Evolutionary conservation across 1,140 invertebrate genomes (phyloP).

Genomic region (Drosophila persimilis): DNA sequence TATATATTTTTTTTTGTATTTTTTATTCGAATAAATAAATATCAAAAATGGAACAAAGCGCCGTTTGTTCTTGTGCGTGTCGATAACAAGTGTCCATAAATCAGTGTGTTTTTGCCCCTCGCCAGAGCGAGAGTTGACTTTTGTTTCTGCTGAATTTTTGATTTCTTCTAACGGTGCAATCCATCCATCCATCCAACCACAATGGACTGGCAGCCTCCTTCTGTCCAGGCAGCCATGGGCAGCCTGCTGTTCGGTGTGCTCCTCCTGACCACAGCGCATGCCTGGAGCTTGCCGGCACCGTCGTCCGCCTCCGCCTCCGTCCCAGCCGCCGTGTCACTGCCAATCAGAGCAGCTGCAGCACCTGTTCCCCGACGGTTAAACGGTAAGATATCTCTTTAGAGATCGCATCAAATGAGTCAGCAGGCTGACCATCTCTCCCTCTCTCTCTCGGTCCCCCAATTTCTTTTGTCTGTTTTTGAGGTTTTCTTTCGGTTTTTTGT

Average conservation of each 20-base stretch:
- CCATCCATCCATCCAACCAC: conserved; percentile 1
- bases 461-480: conserved; percentile 27
- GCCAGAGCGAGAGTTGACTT: conserved; percentile 28
- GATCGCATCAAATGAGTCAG: conserved; percentile 1
- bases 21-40: conserved; percentile 6
- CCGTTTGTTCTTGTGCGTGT: conserved; percentile 68
- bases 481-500: conserved; percentile 3
- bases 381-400: conserved; percentile 58
- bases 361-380: conserved; percentile 58
- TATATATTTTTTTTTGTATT: conserved; percentile 4
- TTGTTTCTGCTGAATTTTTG: conserved; percentile 28
- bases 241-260: conserved; percentile 49
- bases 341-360: conserved; percentile 6
- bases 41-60: conserved; percentile 67
- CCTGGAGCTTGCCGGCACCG: conserved; percentile 59
- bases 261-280: conserved; percentile 32
- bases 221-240: conserved; percentile 17
- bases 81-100: conserved; percentile 62
- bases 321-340: no score
- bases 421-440: not conserved
- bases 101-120: conserved; percentile 12
- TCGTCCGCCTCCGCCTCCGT: conserved; percentile 10
- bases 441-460: conserved; percentile 13
- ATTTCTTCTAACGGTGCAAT: conserved; percentile 47
- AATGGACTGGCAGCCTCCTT: conserved; percentile 64